Percentiles rank a stretch among this genome's conserved stretches.
Conservation (phyloP, 1,140 invertebrate species). For the Pteromalus puparum region DNA sequence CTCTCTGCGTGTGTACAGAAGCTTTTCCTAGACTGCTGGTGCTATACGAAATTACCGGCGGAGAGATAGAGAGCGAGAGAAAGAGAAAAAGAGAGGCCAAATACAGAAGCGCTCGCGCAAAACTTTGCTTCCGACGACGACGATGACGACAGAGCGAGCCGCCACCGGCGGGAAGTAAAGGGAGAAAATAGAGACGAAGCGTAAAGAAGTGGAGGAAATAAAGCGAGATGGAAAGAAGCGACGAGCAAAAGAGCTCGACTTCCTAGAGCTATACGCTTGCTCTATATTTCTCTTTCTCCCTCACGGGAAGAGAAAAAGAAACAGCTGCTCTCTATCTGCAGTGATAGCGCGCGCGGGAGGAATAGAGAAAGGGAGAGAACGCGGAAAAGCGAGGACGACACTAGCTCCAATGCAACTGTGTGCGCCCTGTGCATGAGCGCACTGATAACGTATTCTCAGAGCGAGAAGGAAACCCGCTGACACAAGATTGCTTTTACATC, state of each 20-base stretch:
- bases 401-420: conserved; percentile 6
- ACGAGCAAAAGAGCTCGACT: conserved; percentile 8
- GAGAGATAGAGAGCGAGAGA: neutral
- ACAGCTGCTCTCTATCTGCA: neutral
- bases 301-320: conserved; percentile 37
- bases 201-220: conserved; percentile 52
- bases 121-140: conserved; percentile 13
- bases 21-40: neutral
- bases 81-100: neutral
- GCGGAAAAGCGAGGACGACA: conserved; percentile 41
- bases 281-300: neutral
- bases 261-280: conserved; percentile 9
- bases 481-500: conserved; percentile 71
- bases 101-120: neutral
- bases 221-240: conserved; percentile 37
- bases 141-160: neutral
- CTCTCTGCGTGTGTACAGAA: neutral
- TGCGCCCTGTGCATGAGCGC: neutral
- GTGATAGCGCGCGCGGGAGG: neutral
- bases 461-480: conserved; percentile 64
- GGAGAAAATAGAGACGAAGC: conserved; percentile 2
- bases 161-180: conserved; percentile 5
- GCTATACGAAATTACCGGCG: conserved; percentile 23
- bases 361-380: neutral
- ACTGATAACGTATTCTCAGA: conserved; percentile 71